Percentiles rank a stretch among this genome's conserved stretches.
phyloP scores from a whole-genome alignment of 1,140 invertebrate genomes.

The Rhagoletis zephyria region DNA sequence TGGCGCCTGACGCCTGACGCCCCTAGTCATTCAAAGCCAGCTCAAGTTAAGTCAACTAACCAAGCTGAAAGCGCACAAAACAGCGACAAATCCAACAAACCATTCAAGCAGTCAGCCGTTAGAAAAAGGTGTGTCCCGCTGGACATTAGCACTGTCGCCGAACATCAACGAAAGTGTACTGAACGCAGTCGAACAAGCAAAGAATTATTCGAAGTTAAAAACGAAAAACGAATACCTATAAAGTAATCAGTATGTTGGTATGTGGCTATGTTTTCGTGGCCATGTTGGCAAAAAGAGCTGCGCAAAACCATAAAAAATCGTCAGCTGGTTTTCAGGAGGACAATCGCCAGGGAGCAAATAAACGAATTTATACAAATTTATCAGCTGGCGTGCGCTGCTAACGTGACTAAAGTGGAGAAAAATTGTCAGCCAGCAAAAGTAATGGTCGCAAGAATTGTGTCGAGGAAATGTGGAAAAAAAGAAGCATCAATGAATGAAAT shows the following conservation, averaged over 20 bases:
- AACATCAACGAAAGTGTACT: conserved; percentile 20
- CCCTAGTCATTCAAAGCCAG: too few species aligned
- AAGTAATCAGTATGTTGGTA: background rate
- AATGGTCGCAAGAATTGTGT: conserved; percentile 40
- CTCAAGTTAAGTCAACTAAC: too few species aligned
- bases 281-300: background rate
- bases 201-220: conserved; percentile 26
- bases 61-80: too few species aligned
- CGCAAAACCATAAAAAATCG: conserved; percentile 32
- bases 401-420: conserved; percentile 45
- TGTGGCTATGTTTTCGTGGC: background rate
- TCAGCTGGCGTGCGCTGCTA: background rate
- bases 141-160: conserved; percentile 52
- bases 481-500: conserved; percentile 12
- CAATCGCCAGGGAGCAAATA: conserved; percentile 42
- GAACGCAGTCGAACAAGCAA: conserved; percentile 5
- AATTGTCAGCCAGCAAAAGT: conserved; percentile 44
- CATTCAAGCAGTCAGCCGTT: conserved; percentile 20
- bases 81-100: background rate
- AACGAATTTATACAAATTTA: conserved; percentile 49
- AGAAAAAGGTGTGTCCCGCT: conserved; percentile 52
- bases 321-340: conserved; percentile 1
- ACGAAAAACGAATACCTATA: background rate
- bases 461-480: background rate
- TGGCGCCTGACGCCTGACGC: too few species aligned